These are phyloP conservation scores for Apostichopus japonicus DNA, from an alignment of 35 echinoderm and acorn worm species.

Conservation along the genomic window DNA sequence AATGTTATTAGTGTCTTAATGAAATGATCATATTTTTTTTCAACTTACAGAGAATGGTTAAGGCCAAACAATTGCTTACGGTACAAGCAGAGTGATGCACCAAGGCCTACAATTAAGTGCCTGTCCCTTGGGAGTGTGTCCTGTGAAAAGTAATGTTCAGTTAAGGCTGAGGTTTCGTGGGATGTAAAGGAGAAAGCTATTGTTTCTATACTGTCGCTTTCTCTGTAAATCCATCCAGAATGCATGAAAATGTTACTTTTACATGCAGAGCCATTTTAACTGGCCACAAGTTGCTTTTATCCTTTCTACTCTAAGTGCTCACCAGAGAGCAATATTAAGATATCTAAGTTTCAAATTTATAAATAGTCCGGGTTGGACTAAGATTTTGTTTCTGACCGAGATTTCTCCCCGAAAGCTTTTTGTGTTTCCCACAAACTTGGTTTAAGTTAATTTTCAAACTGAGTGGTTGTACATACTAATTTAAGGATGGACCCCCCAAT, in stretches of 20 bases:
- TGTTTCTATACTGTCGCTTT: background rate
- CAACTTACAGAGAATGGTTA: slow-evolving; percentile 43
- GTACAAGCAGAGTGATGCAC: slow-evolving; percentile 32
- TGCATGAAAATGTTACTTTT: slow-evolving; percentile 9
- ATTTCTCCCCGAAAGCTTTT: too few species aligned
- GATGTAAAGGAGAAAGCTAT: background rate
- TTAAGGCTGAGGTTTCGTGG: slow-evolving; percentile 9
- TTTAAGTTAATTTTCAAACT: too few species aligned
- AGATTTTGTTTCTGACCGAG: too few species aligned
- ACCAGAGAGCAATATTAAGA: background rate
- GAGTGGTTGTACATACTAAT: too few species aligned
- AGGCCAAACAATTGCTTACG: slow-evolving; percentile 27
- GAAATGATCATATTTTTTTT: slow-evolving; percentile 28
- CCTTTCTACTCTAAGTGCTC: background rate
- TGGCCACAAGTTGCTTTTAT: background rate
- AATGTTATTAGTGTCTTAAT: slow-evolving; percentile 48
- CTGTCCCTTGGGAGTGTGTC: slow-evolving; percentile 17
- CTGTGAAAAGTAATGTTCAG: slow-evolving; percentile 41
- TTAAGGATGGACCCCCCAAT: too few species aligned
- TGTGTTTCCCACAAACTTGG: too few species aligned
- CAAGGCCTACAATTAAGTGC: slow-evolving; percentile 34
- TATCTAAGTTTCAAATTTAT: too few species aligned
- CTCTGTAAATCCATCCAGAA: background rate
- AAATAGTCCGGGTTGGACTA: too few species aligned
- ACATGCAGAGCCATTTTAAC: background rate